A percentile compares a stretch with the other conserved stretches of the same genome.
phyloP scores from a whole-genome alignment of 2,797 vertebrate species.

The Macropus fuliginosus region DNA sequence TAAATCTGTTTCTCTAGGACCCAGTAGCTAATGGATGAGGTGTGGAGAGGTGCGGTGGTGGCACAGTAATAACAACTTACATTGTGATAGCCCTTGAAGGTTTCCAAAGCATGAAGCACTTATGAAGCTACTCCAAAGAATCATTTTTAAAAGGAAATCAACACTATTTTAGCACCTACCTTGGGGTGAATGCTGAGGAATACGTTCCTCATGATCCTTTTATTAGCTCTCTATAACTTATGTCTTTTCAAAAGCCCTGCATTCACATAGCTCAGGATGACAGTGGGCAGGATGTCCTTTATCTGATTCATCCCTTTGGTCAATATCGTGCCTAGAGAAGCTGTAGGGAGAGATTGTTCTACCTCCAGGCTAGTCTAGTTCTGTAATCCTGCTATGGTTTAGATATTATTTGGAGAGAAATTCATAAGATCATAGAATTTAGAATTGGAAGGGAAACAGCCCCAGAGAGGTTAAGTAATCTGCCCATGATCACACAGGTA shows the following conservation, averaged over 20 bases:
- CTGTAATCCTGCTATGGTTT: not conserved
- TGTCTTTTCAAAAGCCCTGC: not conserved
- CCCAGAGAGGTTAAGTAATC: not conserved
- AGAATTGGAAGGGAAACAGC: not conserved
- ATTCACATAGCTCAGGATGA: not conserved
- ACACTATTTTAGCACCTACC: not conserved
- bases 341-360: not conserved
- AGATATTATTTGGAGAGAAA: not conserved
- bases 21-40: not conserved
- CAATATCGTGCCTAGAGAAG: not conserved
- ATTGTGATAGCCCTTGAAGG: not conserved
- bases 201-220: not conserved
- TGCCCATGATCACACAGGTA: not conserved
- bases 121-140: not conserved
- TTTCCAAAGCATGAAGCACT: not conserved
- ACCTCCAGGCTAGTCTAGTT: not conserved
- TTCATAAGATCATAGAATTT: not conserved
- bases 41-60: not conserved
- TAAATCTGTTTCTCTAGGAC: not conserved
- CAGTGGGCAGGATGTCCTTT: not conserved
- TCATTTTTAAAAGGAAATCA: not conserved
- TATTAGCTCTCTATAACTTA: constrained; percentile 2
- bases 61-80: not conserved
- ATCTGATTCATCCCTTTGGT: not conserved
- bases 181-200: not conserved